Base-by-base conservation (phyloP, 2,888 invertebrate species). In the Dascillus cervinus region DNA sequence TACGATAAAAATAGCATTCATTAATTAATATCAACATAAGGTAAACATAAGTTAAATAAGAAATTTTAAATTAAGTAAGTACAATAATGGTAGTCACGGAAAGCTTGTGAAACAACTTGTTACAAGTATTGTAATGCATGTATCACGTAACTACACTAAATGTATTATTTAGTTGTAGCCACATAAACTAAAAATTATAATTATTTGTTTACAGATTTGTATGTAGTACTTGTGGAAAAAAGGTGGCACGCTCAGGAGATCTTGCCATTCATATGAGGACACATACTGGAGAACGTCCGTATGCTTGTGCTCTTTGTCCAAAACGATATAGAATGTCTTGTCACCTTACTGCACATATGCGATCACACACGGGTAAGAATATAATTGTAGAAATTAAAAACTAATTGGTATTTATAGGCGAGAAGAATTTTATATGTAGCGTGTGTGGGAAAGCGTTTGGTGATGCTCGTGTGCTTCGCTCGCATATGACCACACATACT, bases 321-420 rank as follows among this genome's bases (percentile, higher is more conserved):
- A 58, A 58, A 39, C 40, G 47, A 3, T 60, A 57, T 30, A 47
- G 52, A 23, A 58, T 58, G 56, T 55, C 58, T 3, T 55, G 56
- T 19, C 58, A 60, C 46, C 41, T 60, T 20, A 46, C 47, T 1
- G 50, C 50, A 3, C 59, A 59, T 28, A 53, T 58, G 50, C 58
- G 53, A 44, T 46, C 49, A 3, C 59, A 56, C 33, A 56, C 56
- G 38, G 57, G 58, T 15, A 14, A 14, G 14, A 11, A 24, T 10
- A 9, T 11, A 24, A 11, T 11, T 12, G 13, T 24, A 3, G 1
- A 8, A 24, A 11, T 11, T 24, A 3, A 11, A 20, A 17, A 11
- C 1, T 4, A 21, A 13, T 20, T 21, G 20, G 25, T 19, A 21
- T n/a, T 44, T 49, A 15, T 20, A 49, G 51, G 50, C 10, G 51